Evolutionary conservation across 2,888 invertebrate genomes (phyloP).

Genomic region (Danaus chrysippus): DNA sequence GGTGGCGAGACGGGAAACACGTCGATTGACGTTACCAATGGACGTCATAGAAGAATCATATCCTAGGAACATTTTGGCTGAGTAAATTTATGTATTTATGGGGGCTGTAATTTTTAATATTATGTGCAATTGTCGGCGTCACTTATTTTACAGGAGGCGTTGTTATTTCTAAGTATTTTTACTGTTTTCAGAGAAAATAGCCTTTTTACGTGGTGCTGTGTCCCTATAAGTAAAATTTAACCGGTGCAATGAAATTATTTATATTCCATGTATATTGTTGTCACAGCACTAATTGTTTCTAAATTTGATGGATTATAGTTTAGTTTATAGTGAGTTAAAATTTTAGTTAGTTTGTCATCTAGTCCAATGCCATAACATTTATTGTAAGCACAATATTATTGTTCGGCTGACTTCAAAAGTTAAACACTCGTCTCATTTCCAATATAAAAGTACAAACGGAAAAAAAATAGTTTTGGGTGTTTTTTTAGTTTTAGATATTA

Average conservation of each 20-base stretch:
- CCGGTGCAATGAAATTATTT: background rate
- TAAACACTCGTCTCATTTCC: slow-evolving; percentile 14
- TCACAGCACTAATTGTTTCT: background rate
- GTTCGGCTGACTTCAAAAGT: background rate
- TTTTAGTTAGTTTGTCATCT: background rate
- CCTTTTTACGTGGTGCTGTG: background rate
- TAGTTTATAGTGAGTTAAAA: background rate
- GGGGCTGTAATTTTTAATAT: slow-evolving; percentile 1
- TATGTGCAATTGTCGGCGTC: background rate
- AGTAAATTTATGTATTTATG: background rate
- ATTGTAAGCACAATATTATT: background rate
- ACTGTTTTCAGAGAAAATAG: background rate
- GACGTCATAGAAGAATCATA: background rate
- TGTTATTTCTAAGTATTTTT: slow-evolving; percentile 2
- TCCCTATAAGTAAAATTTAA: background rate
- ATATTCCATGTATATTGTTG: background rate
- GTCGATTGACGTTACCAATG: slow-evolving; percentile 46
- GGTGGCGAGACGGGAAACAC: slow-evolving; percentile 66
- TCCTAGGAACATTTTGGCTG: background rate
- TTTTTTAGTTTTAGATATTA: slow-evolving; percentile 24
- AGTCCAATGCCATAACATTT: slow-evolving; percentile 1
- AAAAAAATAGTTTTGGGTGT: background rate
- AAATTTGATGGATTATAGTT: background rate
- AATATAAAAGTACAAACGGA: slow-evolving; percentile 44
- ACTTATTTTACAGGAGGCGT: background rate